Base-by-base conservation (phyloP, 2,797 vertebrate species). In the Chelidonichthys spinosus region DNA sequence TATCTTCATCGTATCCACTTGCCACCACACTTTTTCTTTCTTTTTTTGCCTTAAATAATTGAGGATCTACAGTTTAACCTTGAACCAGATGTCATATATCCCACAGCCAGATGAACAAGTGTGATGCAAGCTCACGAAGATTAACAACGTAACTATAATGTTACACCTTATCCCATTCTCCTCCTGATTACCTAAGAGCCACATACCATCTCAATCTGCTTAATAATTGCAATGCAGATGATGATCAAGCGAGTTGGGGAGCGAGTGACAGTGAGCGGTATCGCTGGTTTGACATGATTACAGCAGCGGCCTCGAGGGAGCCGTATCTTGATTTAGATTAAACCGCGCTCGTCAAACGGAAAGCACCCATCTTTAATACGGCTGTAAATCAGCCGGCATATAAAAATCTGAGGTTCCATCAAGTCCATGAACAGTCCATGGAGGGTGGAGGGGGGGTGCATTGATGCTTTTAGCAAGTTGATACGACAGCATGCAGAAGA, bases 241-340 rank as follows among this genome's bases (percentile, higher is more conserved):
- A 91, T 87, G 91, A 92, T 90, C 50, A 86, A 85, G 84, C 8
- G 47, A 70, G 83, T 82, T 78, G 87, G 81, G 73, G 86, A 67
- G 72, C 74, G 74, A 82, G 73, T 85, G 91, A 91, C 87, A 83
- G 82, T 76, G 76, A 84, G 74, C 73, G 74, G 62, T 80, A 82
- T 84, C 61, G 52, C 74, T 75, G 74, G 83, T 89, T 81, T 91
- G 90, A 90, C 89, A 78, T 89, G 92, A 93, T 93, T 91, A 89
- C 91, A 83, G 85, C 88, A 60, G 25, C 25, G 40, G 80, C 80
- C 92, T 79, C 87, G 6, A 6, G 92, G 90, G 90, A 79, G 56
- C 63, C 79, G 52, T 90, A 85, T 91, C 91, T 90, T 85, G 90
- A 92, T 91, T 93, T 91, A 92, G 89, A 93, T 93, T 93, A 91